phyloP scores from a whole-genome alignment of 53 echinoderm and acorn worm species.

The Paelopatides confundens region DNA sequence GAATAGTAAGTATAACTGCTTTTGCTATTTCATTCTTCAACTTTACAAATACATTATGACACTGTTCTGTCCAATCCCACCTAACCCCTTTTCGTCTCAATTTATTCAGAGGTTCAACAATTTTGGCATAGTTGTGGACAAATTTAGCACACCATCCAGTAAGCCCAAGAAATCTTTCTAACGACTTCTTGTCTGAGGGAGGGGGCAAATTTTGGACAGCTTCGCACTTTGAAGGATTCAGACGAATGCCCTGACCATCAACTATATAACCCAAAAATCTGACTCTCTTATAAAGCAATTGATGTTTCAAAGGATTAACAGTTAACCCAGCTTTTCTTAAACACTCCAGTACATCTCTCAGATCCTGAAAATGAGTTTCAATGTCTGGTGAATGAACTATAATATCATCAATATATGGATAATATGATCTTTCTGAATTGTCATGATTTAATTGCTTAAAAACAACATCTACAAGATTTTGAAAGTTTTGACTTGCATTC shows the following conservation, averaged over 20 bases:
- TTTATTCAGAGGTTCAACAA: slow-evolving; percentile 50
- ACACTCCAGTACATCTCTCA: slow-evolving; percentile 19
- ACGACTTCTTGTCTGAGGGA: slow-evolving; percentile 7
- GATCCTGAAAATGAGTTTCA: slow-evolving; percentile 37
- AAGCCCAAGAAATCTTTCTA: slow-evolving; percentile 43
- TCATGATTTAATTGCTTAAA: too few relatives aligned
- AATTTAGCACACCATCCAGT: slow-evolving; percentile 56
- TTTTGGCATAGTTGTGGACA: neutral
- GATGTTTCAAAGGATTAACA: slow-evolving; percentile 45
- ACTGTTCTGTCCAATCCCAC: slow-evolving; percentile 37
- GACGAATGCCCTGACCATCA: neutral
- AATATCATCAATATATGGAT: too few relatives aligned
- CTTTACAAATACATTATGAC: slow-evolving; percentile 10
- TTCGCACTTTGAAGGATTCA: slow-evolving; percentile 24
- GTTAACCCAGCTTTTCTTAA: slow-evolving; percentile 55
- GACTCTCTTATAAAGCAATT: slow-evolving; percentile 18
- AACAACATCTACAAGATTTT: slow-evolving; percentile 28
- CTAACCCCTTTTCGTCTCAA: slow-evolving; percentile 25
- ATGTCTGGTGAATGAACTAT: too few relatives aligned
- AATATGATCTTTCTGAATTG: neutral
- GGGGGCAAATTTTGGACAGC: neutral
- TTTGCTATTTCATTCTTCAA: slow-evolving; percentile 9
- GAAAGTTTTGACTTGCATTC: too few relatives aligned
- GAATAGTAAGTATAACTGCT: slow-evolving; percentile 41
- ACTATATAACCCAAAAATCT: slow-evolving; percentile 53